Conservation (phyloP, 1,140 invertebrate genomes). For the Neodiprion fabricii region DNA sequence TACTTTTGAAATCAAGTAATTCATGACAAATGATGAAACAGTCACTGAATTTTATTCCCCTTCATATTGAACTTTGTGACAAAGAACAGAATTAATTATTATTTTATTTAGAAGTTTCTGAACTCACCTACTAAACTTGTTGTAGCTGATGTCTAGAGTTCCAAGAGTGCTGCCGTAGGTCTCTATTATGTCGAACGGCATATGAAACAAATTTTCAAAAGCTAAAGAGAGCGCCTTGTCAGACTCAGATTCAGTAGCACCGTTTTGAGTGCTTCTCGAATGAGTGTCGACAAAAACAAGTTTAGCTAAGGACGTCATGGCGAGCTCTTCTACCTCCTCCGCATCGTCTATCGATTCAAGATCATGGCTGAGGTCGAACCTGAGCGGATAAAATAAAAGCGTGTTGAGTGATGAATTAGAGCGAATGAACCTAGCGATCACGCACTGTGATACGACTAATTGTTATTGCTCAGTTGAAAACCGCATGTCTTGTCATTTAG, state of each 20-base stretch:
- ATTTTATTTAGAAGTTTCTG: not conserved
- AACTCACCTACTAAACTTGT: conserved; percentile 70
- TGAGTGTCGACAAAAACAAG: conserved; percentile 56
- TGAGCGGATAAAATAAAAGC: conserved; percentile 23
- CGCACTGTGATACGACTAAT: too few relatives aligned
- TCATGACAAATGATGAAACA: conserved; percentile 20
- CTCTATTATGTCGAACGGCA: conserved; percentile 54
- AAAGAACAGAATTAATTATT: conserved; percentile 17
- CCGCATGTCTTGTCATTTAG: too few relatives aligned
- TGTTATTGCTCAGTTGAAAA: too few relatives aligned
- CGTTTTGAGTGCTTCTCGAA: conserved; percentile 41
- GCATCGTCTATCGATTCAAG: conserved; percentile 38
- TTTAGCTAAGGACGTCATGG: conserved; percentile 59
- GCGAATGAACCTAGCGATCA: too few relatives aligned
- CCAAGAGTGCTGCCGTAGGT: conserved; percentile 46
- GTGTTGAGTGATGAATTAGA: too few relatives aligned
- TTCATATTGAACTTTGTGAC: conserved; percentile 17
- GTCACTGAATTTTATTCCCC: conserved; percentile 14
- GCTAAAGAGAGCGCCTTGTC: conserved; percentile 48
- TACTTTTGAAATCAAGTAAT: conserved; percentile 11
- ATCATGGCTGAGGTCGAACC: conserved; percentile 44
- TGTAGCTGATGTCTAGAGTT: conserved; percentile 75
- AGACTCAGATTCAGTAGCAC: conserved; percentile 31
- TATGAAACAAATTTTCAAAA: conserved; percentile 52
- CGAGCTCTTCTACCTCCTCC: conserved; percentile 41